A percentile compares a stretch with the other conserved stretches of the same genome.
phyloP scores from a whole-genome alignment of 2,888 invertebrate genomes.

The Idaea biselata region DNA sequence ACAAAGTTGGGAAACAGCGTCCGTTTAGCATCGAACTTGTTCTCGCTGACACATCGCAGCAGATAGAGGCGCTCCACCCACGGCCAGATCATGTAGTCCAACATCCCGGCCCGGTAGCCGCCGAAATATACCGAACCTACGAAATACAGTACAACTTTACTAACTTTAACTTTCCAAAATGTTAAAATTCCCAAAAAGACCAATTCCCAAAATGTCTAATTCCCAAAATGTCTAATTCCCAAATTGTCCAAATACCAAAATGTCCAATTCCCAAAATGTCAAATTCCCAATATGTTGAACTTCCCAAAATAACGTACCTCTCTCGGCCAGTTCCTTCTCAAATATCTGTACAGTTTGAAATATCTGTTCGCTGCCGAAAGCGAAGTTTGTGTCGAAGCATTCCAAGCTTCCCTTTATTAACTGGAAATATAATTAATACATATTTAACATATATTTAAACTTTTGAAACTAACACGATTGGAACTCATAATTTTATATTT shows the following conservation, averaged over 20 bases:
- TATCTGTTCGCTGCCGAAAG: slow-evolving; percentile 74
- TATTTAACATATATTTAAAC: neutral
- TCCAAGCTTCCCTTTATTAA: slow-evolving; percentile 72
- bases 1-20: slow-evolving; percentile 67
- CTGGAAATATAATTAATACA: slow-evolving; percentile 42
- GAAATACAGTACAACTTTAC: slow-evolving; percentile 2
- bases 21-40: slow-evolving; percentile 61
- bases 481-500: no score
- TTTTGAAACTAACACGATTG: no score
- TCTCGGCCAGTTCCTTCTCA: slow-evolving; percentile 74
- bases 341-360: slow-evolving; percentile 74
- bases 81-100: slow-evolving; percentile 95
- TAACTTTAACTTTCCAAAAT: neutral
- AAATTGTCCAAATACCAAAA: no score
- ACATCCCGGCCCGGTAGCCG: slow-evolving; percentile 81
- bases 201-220: no score
- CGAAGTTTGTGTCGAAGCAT: slow-evolving; percentile 74
- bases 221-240: no score
- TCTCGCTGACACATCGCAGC: slow-evolving; percentile 64
- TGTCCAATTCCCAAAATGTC: no score
- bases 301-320: slow-evolving; percentile 59
- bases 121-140: slow-evolving; percentile 68
- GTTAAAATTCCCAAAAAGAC: no score
- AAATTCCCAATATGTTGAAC: slow-evolving; percentile 67
- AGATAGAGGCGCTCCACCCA: slow-evolving; percentile 86